Percentiles rank a stretch among this genome's conserved stretches.
Evolutionary conservation across 1,140 invertebrate species (phyloP).

Genomic region (Medauroidea extradentata): DNA sequence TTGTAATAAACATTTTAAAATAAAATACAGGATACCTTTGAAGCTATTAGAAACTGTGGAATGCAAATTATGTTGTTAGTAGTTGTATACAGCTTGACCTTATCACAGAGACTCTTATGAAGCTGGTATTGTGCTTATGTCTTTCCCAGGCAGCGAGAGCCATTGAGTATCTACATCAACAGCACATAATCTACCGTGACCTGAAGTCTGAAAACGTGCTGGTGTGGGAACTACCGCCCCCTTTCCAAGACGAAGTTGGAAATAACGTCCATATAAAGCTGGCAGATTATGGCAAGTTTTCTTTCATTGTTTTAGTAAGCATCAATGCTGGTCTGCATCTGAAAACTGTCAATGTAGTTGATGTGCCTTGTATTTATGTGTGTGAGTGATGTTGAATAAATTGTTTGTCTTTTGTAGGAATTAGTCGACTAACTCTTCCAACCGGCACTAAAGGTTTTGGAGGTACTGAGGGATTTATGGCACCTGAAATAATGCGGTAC

Average conservation of each 20-base stretch:
- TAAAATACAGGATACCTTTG: too few species aligned
- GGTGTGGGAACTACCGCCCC: slow-evolving; percentile 87
- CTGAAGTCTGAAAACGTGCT: slow-evolving; percentile 98
- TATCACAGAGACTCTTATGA: too few species aligned
- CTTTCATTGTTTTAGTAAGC: too few species aligned
- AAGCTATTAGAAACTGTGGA: too few species aligned
- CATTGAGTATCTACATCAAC: slow-evolving; percentile 91
- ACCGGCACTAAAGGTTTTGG: slow-evolving; percentile 96
- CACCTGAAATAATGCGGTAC: slow-evolving; percentile 95
- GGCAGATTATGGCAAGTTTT: slow-evolving; percentile 84
- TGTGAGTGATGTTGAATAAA: neutral
- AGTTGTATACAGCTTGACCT: too few species aligned
- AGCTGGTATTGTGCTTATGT: neutral
- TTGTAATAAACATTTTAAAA: too few species aligned
- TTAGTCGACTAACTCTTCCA: slow-evolving; percentile 80
- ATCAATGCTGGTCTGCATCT: too few species aligned
- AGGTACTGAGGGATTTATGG: slow-evolving; percentile 97
- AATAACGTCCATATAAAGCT: slow-evolving; percentile 83
- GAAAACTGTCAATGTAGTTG: too few species aligned
- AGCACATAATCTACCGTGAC: slow-evolving; percentile 93
- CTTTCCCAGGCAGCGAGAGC: slow-evolving; percentile 74
- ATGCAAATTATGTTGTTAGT: too few species aligned
- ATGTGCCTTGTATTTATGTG: neutral
- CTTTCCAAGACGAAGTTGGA: slow-evolving; percentile 50
- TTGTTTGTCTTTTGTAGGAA: slow-evolving; percentile 52